phyloP scores from a whole-genome alignment of 2,113 vertebrate genomes.

The Paracanthobrama guichenoti region DNA sequence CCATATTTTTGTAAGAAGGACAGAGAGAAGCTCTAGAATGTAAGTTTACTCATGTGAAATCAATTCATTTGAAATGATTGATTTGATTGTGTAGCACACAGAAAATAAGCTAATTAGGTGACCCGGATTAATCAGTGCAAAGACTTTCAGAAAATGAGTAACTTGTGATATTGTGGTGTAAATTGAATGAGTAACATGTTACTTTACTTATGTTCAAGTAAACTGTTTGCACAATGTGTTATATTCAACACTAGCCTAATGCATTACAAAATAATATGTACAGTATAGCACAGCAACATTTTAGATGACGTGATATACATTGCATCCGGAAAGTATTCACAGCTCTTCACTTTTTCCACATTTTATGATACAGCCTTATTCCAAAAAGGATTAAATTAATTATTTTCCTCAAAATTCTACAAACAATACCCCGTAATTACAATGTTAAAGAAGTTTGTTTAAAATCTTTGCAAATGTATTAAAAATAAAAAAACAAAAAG shows the following conservation, averaged over 20 bases:
- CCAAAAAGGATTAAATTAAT: too few species aligned
- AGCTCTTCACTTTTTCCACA: too few species aligned
- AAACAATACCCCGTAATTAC: too few species aligned
- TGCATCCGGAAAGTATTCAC: too few species aligned
- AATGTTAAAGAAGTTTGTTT: too few species aligned
- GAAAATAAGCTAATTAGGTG: constrained; percentile 14
- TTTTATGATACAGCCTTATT: too few species aligned
- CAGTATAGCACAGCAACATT: neutral
- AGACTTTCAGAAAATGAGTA: neutral
- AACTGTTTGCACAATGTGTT: neutral
- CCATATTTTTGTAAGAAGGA: neutral
- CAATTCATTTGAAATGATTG: neutral
- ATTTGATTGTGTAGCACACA: neutral
- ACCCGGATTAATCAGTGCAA: neutral
- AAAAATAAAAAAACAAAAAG: too few species aligned
- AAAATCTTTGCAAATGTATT: too few species aligned
- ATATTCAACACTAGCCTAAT: neutral
- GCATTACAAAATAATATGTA: too few species aligned
- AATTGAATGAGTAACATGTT: neutral
- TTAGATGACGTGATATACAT: too few species aligned
- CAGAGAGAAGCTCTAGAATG: neutral
- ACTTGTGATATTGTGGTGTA: neutral
- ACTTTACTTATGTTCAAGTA: neutral
- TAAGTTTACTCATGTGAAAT: neutral
- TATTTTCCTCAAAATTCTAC: too few species aligned